Conservation (phyloP, 92 coral and sea anemone genomes). For the Zoanthus sociatus region DNA sequence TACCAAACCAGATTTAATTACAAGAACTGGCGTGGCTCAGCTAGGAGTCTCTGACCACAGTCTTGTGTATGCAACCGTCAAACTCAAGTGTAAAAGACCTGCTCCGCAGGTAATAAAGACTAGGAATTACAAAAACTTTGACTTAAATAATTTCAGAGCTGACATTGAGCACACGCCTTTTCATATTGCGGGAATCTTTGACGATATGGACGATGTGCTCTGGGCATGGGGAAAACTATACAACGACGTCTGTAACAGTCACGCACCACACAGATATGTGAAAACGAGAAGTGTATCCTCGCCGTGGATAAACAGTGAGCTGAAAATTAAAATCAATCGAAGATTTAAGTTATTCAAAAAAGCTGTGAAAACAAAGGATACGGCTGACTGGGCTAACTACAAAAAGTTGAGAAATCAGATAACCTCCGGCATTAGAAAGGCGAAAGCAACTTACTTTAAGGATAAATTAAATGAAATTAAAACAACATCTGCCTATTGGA, state of each 20-base stretch:
- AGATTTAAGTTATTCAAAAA: conserved; percentile 9
- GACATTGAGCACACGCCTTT: conserved; percentile 44
- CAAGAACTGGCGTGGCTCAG: conserved; percentile 1
- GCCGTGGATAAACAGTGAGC: conserved; percentile 19
- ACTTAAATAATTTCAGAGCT: conserved; percentile 13
- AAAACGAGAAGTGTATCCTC: background rate
- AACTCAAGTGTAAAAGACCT: conserved; percentile 24
- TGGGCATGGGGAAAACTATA: conserved; percentile 33
- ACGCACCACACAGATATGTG: conserved; percentile 8
- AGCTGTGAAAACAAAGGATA: conserved; percentile 12
- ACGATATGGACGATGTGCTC: conserved; percentile 37
- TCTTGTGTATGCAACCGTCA: conserved; percentile 40
- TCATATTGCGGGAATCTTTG: conserved; percentile 32
- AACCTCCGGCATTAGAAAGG: background rate
- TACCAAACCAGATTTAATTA: background rate
- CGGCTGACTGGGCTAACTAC: conserved; percentile 4
- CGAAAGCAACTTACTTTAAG: no score
- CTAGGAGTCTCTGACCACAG: conserved; percentile 45
- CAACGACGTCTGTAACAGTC: conserved; percentile 26
- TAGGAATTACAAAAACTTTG: conserved; percentile 9
- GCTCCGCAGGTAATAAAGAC: conserved; percentile 19
- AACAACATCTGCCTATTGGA: no score
- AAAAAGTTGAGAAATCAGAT: background rate
- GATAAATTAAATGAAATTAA: no score
- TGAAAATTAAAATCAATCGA: conserved; percentile 2